Percentiles rank a stretch among this genome's conserved stretches.
Evolutionary conservation across 2,797 vertebrate species (phyloP).

Genomic region (Acipenser ruthenus): DNA sequence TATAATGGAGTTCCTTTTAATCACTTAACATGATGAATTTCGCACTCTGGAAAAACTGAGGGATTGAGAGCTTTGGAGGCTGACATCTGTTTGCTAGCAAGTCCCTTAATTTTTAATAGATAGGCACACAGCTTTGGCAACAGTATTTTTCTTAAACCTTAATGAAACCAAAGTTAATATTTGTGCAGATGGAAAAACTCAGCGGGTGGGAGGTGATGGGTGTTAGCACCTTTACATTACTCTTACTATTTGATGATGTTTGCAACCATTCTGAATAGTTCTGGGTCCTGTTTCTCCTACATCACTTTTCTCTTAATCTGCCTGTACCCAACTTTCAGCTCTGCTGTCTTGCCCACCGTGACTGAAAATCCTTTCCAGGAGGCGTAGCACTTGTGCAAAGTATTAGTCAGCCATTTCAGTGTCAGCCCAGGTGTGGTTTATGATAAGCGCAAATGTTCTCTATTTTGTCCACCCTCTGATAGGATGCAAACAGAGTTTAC

Average conservation of each 20-base stretch:
- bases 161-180: not conserved
- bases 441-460: not conserved
- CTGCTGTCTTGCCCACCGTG: too few relatives aligned
- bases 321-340: too few relatives aligned
- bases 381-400: too few relatives aligned
- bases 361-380: too few relatives aligned
- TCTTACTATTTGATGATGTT: too few relatives aligned
- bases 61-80: not conserved
- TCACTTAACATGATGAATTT: constrained; percentile 2
- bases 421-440: constrained; percentile 9
- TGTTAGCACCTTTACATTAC: too few relatives aligned
- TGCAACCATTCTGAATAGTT: too few relatives aligned
- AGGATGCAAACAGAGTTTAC: not conserved
- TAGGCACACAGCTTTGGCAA: not conserved
- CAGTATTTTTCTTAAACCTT: too few relatives aligned
- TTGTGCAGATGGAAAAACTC: not conserved
- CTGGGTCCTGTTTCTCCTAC: too few relatives aligned
- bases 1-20: not conserved
- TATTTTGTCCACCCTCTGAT: too few relatives aligned
- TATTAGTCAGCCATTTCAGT: not conserved
- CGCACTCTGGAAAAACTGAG: not conserved
- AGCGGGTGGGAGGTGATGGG: too few relatives aligned
- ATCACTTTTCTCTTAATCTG: too few relatives aligned
- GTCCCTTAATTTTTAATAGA: not conserved
- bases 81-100: not conserved